These are phyloP conservation scores for Anguilla megastoma DNA, from an alignment of 2,797 vertebrate genomes.

Conservation along the genomic window DNA sequence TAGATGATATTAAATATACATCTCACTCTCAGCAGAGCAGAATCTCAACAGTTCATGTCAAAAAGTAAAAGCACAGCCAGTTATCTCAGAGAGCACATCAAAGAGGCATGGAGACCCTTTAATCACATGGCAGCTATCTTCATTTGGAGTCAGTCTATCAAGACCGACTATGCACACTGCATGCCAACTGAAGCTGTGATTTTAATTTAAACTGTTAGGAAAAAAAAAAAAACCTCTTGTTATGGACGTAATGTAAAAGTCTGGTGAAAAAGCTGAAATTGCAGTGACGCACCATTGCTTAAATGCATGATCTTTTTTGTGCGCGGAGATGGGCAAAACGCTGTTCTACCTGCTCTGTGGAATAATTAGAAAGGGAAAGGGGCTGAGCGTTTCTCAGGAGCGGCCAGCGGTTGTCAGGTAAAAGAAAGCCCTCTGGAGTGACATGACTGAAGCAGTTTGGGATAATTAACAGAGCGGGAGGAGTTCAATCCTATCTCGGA, in stretches of 20 bases:
- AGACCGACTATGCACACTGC: not conserved
- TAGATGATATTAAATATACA: not conserved
- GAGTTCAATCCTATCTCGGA: slow-evolving; percentile 26
- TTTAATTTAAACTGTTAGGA: not conserved
- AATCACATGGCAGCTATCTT: not conserved
- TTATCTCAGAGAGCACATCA: not conserved
- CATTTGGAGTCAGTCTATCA: not conserved
- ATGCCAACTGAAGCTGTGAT: not conserved
- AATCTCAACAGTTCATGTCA: not conserved
- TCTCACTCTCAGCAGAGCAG: not conserved
- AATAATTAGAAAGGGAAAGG: not conserved
- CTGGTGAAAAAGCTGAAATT: not conserved
- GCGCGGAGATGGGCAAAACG: not conserved
- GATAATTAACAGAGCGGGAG: slow-evolving; percentile 25
- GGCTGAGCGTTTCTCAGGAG: not conserved
- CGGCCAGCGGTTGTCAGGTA: slow-evolving; percentile 6
- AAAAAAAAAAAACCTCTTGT: not conserved
- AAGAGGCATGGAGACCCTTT: not conserved
- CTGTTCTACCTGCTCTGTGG: not conserved
- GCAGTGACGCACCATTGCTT: not conserved
- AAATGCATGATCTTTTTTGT: not conserved
- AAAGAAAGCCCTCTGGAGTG: slow-evolving; percentile 2
- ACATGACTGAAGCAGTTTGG: slow-evolving; percentile 19
- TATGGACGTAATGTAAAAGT: not conserved
- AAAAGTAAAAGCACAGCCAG: not conserved